Evolutionary conservation across 2,888 invertebrate genomes (phyloP).

Genomic region (Zaprionus lineosus): DNA sequence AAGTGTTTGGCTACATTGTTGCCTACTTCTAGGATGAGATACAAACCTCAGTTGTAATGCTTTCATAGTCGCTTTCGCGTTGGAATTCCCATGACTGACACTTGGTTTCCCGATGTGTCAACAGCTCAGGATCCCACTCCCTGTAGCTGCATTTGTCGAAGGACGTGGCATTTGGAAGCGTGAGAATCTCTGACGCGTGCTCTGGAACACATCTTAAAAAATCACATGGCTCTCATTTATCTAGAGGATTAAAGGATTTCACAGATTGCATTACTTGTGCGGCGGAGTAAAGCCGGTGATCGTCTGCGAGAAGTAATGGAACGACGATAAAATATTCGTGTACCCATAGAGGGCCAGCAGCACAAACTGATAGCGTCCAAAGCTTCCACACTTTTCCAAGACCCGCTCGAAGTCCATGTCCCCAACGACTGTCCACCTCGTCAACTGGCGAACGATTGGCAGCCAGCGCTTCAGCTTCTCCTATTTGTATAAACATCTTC

Average conservation of each 20-base stretch:
- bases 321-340: conserved; percentile 84
- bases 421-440: conserved; percentile 30
- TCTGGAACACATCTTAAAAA: conserved; percentile 67
- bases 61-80: conserved; percentile 84
- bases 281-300: conserved; percentile 84
- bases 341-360: conserved; percentile 84
- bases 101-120: conserved; percentile 38
- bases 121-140: conserved; percentile 20
- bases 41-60: conserved; percentile 86
- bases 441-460: conserved; percentile 24
- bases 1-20: background rate
- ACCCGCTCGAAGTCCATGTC: conserved; percentile 84
- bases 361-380: conserved; percentile 84
- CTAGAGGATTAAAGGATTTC: background rate
- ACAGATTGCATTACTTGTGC: conserved; percentile 78
- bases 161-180: background rate
- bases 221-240: background rate
- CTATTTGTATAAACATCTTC: conserved; percentile 4
- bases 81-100: conserved; percentile 85
- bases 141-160: conserved; percentile 22
- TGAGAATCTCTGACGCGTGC: conserved; percentile 31
- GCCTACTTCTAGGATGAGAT: conserved; percentile 48
- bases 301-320: conserved; percentile 85
- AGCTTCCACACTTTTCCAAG: conserved; percentile 84
- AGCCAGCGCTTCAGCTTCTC: conserved; percentile 2